phyloP scores from a whole-genome alignment of 2,888 invertebrate genomes.

The Caenorhabditis zanzibari region DNA sequence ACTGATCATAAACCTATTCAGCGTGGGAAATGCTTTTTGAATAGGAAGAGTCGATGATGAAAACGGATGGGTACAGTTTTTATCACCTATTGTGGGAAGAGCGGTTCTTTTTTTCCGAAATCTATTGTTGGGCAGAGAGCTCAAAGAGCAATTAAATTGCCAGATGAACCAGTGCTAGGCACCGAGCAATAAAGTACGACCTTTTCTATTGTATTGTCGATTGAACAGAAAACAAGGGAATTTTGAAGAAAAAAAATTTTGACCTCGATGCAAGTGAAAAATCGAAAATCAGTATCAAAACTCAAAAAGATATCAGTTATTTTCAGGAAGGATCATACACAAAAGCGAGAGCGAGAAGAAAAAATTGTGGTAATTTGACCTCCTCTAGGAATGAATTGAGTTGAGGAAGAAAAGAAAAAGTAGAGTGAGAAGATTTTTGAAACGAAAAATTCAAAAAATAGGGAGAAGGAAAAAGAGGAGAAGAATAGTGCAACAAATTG shows the following conservation, averaged over 20 bases:
- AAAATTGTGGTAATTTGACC: constrained; percentile 48
- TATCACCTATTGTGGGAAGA: neutral
- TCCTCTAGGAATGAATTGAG: constrained; percentile 48
- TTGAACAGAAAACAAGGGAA: neutral
- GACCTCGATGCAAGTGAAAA: neutral
- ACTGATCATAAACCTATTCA: constrained; percentile 16
- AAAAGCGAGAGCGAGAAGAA: constrained; percentile 5
- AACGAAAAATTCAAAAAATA: constrained; percentile 1
- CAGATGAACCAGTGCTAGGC: neutral
- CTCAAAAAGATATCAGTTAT: constrained; percentile 21
- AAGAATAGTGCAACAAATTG: constrained; percentile 30
- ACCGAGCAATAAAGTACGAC: neutral
- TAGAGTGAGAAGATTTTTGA: constrained; percentile 43
- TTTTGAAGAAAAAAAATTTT: no score
- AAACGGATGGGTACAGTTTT: constrained; percentile 9
- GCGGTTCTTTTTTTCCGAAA: neutral
- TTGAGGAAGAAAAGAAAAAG: constrained; percentile 41
- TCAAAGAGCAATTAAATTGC: constrained; percentile 5
- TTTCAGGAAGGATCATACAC: constrained; percentile 1
- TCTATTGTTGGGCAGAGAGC: neutral
- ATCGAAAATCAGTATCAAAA: neutral
- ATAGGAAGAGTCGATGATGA: neutral
- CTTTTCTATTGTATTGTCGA: neutral
- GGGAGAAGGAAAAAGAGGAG: neutral
- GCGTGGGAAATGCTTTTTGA: constrained; percentile 32